phyloP scores from a whole-genome alignment of 2,113 vertebrate genomes.

The Plestiodon gilberti region DNA sequence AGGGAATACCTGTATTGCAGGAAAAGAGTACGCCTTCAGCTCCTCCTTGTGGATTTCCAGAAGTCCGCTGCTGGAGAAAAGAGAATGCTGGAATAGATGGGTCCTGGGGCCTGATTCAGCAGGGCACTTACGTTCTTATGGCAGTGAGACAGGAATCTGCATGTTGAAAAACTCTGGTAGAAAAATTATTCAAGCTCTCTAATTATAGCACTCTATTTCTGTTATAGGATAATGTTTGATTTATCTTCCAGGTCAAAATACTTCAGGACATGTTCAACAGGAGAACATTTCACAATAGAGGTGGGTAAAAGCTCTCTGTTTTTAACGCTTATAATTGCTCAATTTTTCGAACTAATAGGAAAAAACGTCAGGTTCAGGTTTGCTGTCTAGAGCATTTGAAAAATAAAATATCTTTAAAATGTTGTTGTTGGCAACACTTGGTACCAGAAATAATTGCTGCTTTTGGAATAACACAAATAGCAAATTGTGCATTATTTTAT shows the following conservation, averaged over 20 bases:
- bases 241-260: constrained; percentile 82
- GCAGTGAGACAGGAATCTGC: no score
- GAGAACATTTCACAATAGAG: constrained; percentile 85
- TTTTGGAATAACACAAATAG: background rate
- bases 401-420: background rate
- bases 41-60: no score
- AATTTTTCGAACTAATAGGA: background rate
- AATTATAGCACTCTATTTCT: no score
- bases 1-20: no score
- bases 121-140: no score
- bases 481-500: background rate
- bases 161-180: no score
- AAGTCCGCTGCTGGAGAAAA: no score
- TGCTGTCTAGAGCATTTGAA: background rate
- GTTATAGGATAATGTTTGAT: constrained; percentile 23
- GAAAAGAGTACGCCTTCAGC: no score
- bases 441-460: background rate
- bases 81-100: no score
- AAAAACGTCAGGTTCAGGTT: background rate
- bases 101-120: no score
- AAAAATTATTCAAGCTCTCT: no score
- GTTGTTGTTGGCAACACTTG: background rate
- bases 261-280: constrained; percentile 80
- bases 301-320: constrained; percentile 58
- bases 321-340: background rate